Percentiles rank a stretch among this genome's conserved stretches.
Conservation (phyloP, 2,888 invertebrate species). For the Melangyna quadrimaculata region DNA sequence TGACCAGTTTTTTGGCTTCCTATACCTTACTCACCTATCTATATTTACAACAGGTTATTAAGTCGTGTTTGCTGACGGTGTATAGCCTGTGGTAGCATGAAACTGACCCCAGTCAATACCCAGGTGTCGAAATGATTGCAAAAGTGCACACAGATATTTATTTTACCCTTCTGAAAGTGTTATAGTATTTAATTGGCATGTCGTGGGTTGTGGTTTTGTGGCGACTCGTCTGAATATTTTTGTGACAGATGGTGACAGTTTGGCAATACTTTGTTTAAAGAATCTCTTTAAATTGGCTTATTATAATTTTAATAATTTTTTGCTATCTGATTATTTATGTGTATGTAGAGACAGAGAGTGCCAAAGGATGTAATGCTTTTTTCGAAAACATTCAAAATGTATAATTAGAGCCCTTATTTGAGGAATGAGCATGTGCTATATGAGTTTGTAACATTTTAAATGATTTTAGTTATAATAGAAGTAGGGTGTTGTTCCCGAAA, state of each 20-base stretch:
- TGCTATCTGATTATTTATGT: background rate
- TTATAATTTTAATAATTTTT: background rate
- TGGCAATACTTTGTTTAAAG: background rate
- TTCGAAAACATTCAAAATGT: background rate
- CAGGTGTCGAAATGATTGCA: constrained; percentile 42
- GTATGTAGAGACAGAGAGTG: background rate
- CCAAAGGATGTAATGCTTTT: background rate
- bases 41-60: constrained; percentile 3
- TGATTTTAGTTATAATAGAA: too few species aligned
- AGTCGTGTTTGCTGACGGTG: background rate
- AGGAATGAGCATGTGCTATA: too few species aligned
- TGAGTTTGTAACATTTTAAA: too few species aligned
- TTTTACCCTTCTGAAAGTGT: constrained; percentile 10
- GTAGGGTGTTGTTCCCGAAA: too few species aligned
- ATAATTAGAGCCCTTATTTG: background rate
- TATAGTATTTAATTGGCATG: constrained; percentile 16
- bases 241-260: constrained; percentile 43
- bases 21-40: too few species aligned
- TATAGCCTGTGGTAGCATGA: constrained; percentile 31
- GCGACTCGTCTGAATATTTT: constrained; percentile 15
- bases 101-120: constrained; percentile 24
- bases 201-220: constrained; percentile 7
- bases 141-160: background rate
- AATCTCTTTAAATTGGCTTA: background rate
- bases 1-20: background rate